These are phyloP conservation scores for Hafferia zeledoni DNA, from an alignment of 2,797 vertebrate genomes.

Conservation along the genomic window DNA sequence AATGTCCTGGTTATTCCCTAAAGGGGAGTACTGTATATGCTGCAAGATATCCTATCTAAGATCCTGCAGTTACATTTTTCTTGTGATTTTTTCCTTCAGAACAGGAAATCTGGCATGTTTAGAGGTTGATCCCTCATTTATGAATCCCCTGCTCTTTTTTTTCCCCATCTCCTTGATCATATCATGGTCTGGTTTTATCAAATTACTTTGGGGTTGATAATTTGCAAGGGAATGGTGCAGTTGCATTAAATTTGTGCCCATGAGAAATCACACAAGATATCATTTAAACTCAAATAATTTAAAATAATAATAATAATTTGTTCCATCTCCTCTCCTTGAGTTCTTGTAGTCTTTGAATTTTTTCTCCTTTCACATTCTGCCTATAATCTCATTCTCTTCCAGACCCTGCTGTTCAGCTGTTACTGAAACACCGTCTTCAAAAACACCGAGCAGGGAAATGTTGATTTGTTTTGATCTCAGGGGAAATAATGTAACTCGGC, in stretches of 20 bases:
- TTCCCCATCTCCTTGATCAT: not conserved
- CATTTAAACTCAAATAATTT: not conserved
- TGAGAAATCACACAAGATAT: not conserved
- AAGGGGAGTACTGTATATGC: not conserved
- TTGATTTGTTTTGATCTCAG: slow-evolving; percentile 61
- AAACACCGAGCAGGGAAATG: not conserved
- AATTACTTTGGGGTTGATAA: not conserved
- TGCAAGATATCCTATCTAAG: not conserved
- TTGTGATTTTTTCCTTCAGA: not conserved
- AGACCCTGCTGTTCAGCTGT: slow-evolving; percentile 47
- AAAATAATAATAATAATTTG: not conserved
- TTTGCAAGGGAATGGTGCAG: not conserved
- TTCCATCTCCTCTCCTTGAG: not conserved
- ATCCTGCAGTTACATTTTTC: not conserved
- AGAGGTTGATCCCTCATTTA: not conserved
- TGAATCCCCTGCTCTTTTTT: not conserved
- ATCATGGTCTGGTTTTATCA: not conserved
- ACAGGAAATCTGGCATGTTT: not conserved
- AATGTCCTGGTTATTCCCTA: not conserved
- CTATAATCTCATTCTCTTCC: slow-evolving; percentile 1
- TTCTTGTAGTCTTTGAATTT: not conserved
- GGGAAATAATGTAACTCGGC: slow-evolving; percentile 51
- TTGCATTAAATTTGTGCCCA: not conserved
- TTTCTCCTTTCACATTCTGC: slow-evolving; percentile 1
- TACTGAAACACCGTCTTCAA: not conserved